phyloP scores from a whole-genome alignment of 2,797 vertebrate species.

The Leuciscus waleckii region DNA sequence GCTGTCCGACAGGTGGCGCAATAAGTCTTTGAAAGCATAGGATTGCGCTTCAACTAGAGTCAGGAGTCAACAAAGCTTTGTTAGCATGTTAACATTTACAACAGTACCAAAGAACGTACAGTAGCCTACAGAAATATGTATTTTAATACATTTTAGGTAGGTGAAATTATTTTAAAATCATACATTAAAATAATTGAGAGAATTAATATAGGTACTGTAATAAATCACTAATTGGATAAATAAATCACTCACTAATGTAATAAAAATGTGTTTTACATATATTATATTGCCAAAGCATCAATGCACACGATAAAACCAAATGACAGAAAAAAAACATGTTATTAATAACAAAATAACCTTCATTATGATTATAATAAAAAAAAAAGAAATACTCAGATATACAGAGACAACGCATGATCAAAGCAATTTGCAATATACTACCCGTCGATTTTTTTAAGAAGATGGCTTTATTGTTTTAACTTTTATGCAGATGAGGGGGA shows the following conservation, averaged over 20 bases:
- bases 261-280: not conserved
- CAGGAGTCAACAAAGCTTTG: not conserved
- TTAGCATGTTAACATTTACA: not conserved
- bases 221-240: not conserved
- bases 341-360: not conserved
- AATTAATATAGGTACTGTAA: not conserved
- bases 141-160: not conserved
- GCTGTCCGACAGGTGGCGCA: constrained; percentile 33
- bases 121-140: not conserved
- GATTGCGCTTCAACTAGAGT: not conserved
- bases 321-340: not conserved
- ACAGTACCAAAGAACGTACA: not conserved
- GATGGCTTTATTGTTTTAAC: not conserved
- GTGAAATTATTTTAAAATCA: not conserved
- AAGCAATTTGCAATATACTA: not conserved
- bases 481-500: constrained; percentile 17
- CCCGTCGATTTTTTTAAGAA: not conserved
- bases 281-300: not conserved
- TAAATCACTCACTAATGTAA: not conserved
- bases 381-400: not conserved
- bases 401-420: not conserved
- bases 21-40: not conserved
- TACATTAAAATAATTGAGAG: not conserved
- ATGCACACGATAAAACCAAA: not conserved
- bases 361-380: too few species aligned